Evolutionary conservation across 2,888 invertebrate genomes (phyloP), one percentile per base, ranked within the genome.

Genomic region (Serrognathus titanus): DNA sequence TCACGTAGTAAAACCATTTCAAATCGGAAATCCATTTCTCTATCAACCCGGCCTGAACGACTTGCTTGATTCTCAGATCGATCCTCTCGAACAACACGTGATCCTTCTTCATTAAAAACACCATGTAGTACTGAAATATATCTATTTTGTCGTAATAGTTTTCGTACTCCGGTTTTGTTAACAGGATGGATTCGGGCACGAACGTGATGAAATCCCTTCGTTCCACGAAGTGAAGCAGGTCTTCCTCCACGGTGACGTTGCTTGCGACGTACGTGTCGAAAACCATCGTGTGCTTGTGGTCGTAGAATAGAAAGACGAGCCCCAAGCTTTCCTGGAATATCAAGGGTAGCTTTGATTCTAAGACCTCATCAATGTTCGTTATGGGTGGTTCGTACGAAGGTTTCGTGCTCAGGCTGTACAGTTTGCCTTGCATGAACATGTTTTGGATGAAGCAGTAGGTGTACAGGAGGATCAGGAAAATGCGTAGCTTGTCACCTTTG

Each of bases 151-250:
- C 52, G 37, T 51, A 57, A 13, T 48, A 48, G n/a, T 36, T 35
- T 20, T 52, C 52, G 48, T 48, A 52, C 16, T 57, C 48, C 5
- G 52, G 51, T 10, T 48, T 52, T 1, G 41, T 46, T 5, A 51
- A 13, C 36, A 57, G 36, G 20, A 13, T 38, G 1, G 43, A 16
- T 2, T 57, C 57, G n/a, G 51, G 40, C 16, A 10, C 31, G 9
- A 52, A 13, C 9, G 57, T 57, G 20, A 57, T 57, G 38, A 57
- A 57, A 48, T 57, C 41, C 13, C 31, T 52, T n/a, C 37, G 48
- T 11, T 48, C 41, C 4, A 57, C 31, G 12, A 57, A 57, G 16
- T 48, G 41, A 11, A 43, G 43, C 12, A 57, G 13, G 43, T 57
- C 57, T 11, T 35, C 37, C 36, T 52, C 20, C 16, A 52, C 41